Evolutionary conservation across 2,888 invertebrate genomes (phyloP).

Genomic region (Eilema sororculum): DNA sequence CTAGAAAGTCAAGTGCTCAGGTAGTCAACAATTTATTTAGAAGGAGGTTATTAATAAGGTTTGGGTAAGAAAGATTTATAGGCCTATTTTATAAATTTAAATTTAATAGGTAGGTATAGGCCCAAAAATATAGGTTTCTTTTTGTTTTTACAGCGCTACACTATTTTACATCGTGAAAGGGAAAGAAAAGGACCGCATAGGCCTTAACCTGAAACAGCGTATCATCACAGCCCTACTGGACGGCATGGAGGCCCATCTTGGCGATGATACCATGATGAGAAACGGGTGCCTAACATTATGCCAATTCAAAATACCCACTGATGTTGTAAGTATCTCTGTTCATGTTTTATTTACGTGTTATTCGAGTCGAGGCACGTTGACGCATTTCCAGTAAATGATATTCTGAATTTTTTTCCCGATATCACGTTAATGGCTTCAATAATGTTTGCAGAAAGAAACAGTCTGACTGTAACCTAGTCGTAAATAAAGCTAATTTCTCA

Average conservation of each 20-base stretch:
- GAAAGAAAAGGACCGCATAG: slow-evolving; percentile 91
- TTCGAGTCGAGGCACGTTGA: not conserved
- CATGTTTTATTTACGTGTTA: not conserved
- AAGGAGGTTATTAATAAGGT: not conserved
- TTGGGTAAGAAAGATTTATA: not conserved
- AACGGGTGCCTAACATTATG: slow-evolving; percentile 98
- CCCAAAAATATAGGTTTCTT: not conserved
- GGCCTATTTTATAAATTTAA: not conserved
- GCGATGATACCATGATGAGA: slow-evolving; percentile 97
- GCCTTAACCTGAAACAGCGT: slow-evolving; percentile 91
- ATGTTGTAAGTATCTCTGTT: slow-evolving; percentile 91
- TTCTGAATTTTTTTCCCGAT: not conserved
- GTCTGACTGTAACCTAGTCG: too few species aligned
- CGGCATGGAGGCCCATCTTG: slow-evolving; percentile 95
- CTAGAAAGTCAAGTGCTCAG: too few species aligned
- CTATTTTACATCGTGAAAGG: slow-evolving; percentile 98
- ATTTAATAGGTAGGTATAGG: too few species aligned
- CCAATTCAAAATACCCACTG: slow-evolving; percentile 97
- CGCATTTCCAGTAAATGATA: not conserved
- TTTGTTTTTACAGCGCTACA: slow-evolving; percentile 91
- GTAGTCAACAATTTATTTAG: too few species aligned
- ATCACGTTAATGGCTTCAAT: not conserved
- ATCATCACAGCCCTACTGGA: slow-evolving; percentile 94
- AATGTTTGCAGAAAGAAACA: not conserved
- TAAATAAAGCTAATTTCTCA: too few species aligned